These are phyloP conservation scores for Nibea coibor DNA, from an alignment of 2,113 vertebrate genomes.

Conservation along the genomic window DNA sequence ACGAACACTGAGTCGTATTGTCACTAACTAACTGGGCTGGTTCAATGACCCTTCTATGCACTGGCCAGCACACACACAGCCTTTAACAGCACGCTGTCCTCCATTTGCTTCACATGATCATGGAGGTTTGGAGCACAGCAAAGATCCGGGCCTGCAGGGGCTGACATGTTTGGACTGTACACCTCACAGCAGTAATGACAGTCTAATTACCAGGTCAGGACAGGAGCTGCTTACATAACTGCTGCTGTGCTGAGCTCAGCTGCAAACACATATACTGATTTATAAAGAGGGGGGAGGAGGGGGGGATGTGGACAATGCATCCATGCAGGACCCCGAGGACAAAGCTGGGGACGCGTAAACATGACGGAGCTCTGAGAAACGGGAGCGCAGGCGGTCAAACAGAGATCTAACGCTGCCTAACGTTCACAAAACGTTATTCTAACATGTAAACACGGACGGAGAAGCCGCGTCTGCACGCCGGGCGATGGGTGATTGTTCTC, in stretches of 20 bases:
- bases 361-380: not conserved
- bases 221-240: slow-evolving; percentile 7
- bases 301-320: slow-evolving; percentile 39
- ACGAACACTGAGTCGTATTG: slow-evolving; percentile 76
- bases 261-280: not conserved
- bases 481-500: slow-evolving; percentile 68
- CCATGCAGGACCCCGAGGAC: slow-evolving; percentile 38
- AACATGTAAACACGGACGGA: not conserved
- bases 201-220: slow-evolving; percentile 19
- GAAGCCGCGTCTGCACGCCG: not conserved
- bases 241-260: not conserved
- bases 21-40: slow-evolving; percentile 33
- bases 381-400: no score
- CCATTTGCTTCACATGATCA: slow-evolving; percentile 38
- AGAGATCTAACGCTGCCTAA: fast-evolving
- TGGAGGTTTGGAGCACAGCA: not conserved
- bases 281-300: not conserved
- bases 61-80: slow-evolving; percentile 42
- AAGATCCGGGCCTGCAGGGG: slow-evolving; percentile 1
- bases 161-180: slow-evolving; percentile 24
- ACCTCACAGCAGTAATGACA: slow-evolving; percentile 3
- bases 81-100: slow-evolving; percentile 52
- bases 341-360: slow-evolving; percentile 39
- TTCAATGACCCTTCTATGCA: slow-evolving; percentile 77
- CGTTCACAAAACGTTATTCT: no score